Evolutionary conservation across 2,888 invertebrate species (phyloP), one percentile per base, ranked within the genome.

Genomic region (Phaedon cochleariae): DNA sequence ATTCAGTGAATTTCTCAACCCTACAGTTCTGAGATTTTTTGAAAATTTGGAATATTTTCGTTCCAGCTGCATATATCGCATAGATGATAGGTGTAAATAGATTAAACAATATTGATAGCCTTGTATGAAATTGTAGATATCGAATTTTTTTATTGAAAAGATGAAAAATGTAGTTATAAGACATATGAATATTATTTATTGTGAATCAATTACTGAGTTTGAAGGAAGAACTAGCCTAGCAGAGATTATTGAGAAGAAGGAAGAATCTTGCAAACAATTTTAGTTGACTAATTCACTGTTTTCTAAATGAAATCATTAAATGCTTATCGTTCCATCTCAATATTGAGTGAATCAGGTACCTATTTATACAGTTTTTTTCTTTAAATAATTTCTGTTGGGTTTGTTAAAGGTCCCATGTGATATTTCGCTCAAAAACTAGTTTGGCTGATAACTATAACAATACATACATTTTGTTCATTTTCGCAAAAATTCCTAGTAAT

Each of bases 121-220:
- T 71, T 79, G 79, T 79, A 77, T 74, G 75, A 76, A 76, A 76
- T 70, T 80, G 78, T 81, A 81, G 80, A 81, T 80, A 80, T 75
- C 77, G 76, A 79, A 78, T 78, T 81, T 80, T 76, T 79, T 77
- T 77, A 75, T 77, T 73, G 73, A 76, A 73, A 72, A 74, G 67
- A 67, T 74, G 74, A 73, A 69, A 62, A 49, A 58, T 59, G 53
- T 66, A 66, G 66, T 15, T 51, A 21, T 62, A 62, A 66, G 62
- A 62, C 67, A 71, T 78, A 76, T 76, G 71, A 69, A 73, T 76
- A 78, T 75, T 75, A 77, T 76, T 77, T 77, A 77, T 75, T 77
- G 69, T 73, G 48, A 65, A 60, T 51, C 61, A 62, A 55, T 64
- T 62, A 63, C 62, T 66, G 69, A 69, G 68, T 70, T 69, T 59